Evolutionary conservation across 2,113 vertebrate genomes (phyloP), one percentile per base, ranked within the genome.

Genomic region (Marmota monax): DNA sequence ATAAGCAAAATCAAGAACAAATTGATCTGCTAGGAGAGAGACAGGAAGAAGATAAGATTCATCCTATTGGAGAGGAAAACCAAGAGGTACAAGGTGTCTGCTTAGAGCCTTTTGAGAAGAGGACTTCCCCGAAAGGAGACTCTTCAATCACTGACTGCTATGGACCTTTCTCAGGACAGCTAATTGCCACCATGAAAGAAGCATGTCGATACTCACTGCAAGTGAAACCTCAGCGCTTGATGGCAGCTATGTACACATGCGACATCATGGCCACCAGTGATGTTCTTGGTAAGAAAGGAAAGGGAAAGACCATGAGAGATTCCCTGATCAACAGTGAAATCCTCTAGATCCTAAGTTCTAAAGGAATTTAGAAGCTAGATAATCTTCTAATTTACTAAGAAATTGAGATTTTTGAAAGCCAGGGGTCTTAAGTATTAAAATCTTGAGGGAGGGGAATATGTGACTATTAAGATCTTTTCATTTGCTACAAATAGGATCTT

Each of bases 161-260:
- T 0, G 99, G 99, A 1, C 99, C 99, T 0, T 99, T 99, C 73
- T 99, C 99, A 0, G 99, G 99, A 0, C 99, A 99, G 95, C 99
- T 99, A 5, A 99, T 99, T 34, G 99, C 99, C 53, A 99, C 99
- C 90, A 99, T 99, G 99, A 99, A 99, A 96, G 99, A 99, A 87
- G 99, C 99, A 0, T 99, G 99, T 93, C 99, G 99, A 22, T 99
- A 98, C 0, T 99, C 99, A 6, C 98, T 99, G 98, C 99, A 99
- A 34, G 99, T 98, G 42, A 98, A 99, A 82, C 99, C 99, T 0
- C 99, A 99, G 98, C 99, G 99, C 3, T 99, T 99, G 29, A 99
- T 99, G 98, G 99, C 98, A n/a, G 99, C 99, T 0, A 99, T 99
- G 99, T 99, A 99, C 95, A 99, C 99, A 0, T 99, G 99, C 67